Base-by-base conservation (phyloP, 1,140 invertebrate genomes). In the Ruditapes philippinarum region DNA sequence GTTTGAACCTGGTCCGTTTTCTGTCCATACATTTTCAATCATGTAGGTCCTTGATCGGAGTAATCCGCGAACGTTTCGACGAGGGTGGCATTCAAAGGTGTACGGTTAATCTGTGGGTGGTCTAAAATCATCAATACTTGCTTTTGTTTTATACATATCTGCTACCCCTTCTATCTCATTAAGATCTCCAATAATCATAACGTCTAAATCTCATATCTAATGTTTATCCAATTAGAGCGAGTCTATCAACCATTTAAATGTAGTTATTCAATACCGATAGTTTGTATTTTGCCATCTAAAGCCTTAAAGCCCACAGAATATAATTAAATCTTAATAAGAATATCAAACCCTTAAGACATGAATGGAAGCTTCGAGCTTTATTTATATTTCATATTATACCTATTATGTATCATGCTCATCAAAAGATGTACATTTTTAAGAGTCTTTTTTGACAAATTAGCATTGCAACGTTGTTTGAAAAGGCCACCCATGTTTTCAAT, bases 401-500 rank as follows among this genome's bases (percentile, higher is more conserved):
- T 51, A 54, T 36, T 54, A 78, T 51, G 5, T 17, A 14, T 74
- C 17, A 49, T 33, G 28, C 7, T 51, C 45, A 54, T 78, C 45
- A 36, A 36, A 49, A 51, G 45, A 78, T 78, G 42, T 57, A 78
- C 42, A 51, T 51, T 51, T 78, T 60, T 65, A 31, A 45, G 54
- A 78, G 33, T 36, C 74, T 51, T 5, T 51, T 54, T 78, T 54
- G 42, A 78, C 45, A 78, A 78, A 51, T 49, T 49, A 78, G 54
- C 31, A 51, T 78, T 78, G 42, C 17, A 36, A 51, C 45, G 74
- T 51, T 78, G 54, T 49, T 2, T 45, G 73, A 49, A 25, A n/a
- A 11, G 74, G 74, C 74, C 74, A 78, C 74, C 74, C 74, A 51
- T 78, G 74, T 78, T 28, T 78, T 51, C n/a, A 78, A 2, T 78